Base-by-base conservation (phyloP, 2,888 invertebrate species). In the Cataglyphis cursor region DNA sequence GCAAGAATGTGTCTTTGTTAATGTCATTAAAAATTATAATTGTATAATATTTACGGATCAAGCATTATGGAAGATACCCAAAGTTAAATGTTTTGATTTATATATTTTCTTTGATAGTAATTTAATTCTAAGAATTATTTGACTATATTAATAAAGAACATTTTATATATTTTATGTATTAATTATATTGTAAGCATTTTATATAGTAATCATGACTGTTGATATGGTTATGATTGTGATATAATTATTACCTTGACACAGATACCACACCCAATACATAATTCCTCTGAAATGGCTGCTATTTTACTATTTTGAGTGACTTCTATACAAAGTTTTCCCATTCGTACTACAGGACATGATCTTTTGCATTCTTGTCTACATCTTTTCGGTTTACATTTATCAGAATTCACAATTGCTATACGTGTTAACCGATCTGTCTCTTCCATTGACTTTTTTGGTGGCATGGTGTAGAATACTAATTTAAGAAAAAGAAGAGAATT, bases 231-330 rank as follows among this genome's bases (percentile, higher is more conserved):
- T 24, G 10, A 48, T 81, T 86, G 15, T 86, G 4, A 44, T 44
- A 44, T 51, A n/a, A 51, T 51, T 51, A 24, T 72, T 57, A 99
- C 99, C 97, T 99, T 99, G 83, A 99, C 98, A 96, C 99, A 99
- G 93, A 99, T 99, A 97, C 99, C 99, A 95, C 99, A 99, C 93
- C 99, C 99, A 93, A 99, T 99, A 95, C 99, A 99, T 5, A 99
- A 96, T 95, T 99, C 99, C 95, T 99, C 99, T 66, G 99, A 99
- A 94, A 99, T 98, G 62, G 97, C 97, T 57, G 99, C 99, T 91
- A 99, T 99, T 96, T 99, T 99, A 93, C 98, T 99, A 92, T 98
- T 98, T 15, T 99, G 97, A 64, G 97, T 97, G 61, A 99, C 99
- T 96, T 99, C 99, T 93, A 99, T 99, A 95, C 99, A 99, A 59